Conservation (phyloP, 2,888 invertebrate species). For the Agapostemon virescens region DNA sequence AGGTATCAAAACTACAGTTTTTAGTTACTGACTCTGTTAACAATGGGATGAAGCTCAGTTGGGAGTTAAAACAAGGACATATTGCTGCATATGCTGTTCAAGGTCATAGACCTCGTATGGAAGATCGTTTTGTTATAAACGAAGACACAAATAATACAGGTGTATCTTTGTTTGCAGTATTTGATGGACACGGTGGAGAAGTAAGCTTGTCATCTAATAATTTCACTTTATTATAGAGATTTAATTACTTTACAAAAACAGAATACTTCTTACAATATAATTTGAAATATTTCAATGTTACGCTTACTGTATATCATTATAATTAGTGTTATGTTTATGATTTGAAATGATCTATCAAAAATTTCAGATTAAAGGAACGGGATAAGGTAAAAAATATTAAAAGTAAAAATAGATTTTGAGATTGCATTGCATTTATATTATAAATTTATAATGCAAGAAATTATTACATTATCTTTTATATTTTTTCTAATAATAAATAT, state of each 20-base stretch:
- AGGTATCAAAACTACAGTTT: slow-evolving; percentile 76
- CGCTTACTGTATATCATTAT: slow-evolving; percentile 9
- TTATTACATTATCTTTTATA: slow-evolving; percentile 14
- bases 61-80: slow-evolving; percentile 89
- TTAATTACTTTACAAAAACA: not conserved
- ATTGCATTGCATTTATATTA: not conserved
- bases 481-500: slow-evolving; percentile 4
- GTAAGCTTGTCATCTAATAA: slow-evolving; percentile 74
- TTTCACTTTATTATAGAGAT: not conserved
- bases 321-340: slow-evolving; percentile 10
- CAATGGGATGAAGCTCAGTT: slow-evolving; percentile 83
- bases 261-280: not conserved
- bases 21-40: slow-evolving; percentile 74
- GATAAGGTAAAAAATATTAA: slow-evolving; percentile 45
- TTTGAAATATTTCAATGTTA: not conserved
- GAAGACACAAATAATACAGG: slow-evolving; percentile 92
- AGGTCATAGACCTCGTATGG: slow-evolving; percentile 95
- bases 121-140: slow-evolving; percentile 94
- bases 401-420: slow-evolving; percentile 20
- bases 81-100: slow-evolving; percentile 95
- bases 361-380: slow-evolving; percentile 46
- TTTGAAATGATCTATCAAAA: slow-evolving; percentile 33
- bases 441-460: slow-evolving; percentile 5
- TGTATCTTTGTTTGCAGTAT: slow-evolving; percentile 94
- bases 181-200: slow-evolving; percentile 97